Base-by-base conservation (phyloP, 2,888 invertebrate species). In the Thereva unica region DNA sequence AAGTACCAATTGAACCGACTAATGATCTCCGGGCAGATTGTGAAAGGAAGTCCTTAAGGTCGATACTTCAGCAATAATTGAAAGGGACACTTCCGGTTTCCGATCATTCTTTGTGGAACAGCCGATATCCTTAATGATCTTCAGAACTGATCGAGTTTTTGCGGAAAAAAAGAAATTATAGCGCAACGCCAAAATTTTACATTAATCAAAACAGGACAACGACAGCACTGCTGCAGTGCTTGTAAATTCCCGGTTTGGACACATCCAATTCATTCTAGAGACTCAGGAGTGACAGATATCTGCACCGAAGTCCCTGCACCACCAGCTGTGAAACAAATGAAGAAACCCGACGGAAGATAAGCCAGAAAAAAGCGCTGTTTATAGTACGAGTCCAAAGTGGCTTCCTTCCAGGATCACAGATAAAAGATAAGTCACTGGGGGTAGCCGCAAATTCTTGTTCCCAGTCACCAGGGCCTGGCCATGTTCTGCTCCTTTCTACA, bases 281-380 rank as follows among this genome's bases (percentile, higher is more conserved):
- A 47, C 34, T 38, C 38, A 38, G 9, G 38, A 10, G 59, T 40
- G 12, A 49, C n/a, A n/a, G 3, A 38, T 49, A 40, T 10, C 35
- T 49, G 35, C 35, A 37, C n/a, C 40, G 44, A 44, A 42, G 64
- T 37, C 8, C 49, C n/a, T 38, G 53, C 42, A 55, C 56, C 56
- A 42, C 65, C 65, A 56, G 49, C 65, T 55, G 65, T 38, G 65
- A 65, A 49, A 65, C 65, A 65, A 65, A 65, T 65, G 55, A 65
- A 40, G 41, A 49, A 56, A 56, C 55, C 45, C 65, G 35, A 56
- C 40, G 42, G 55, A 42, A 8, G 34, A 34, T 47, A 42, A 59
- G 59, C 40, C 47, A n/a, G 47, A 12, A 40, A 49, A 47, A 59
- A 61, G 41, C 37, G 9, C 41, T 63, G 40, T 34, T 41, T 53